Conservation (phyloP, 2,113 vertebrate genomes). For the Acinonyx jubatus region DNA sequence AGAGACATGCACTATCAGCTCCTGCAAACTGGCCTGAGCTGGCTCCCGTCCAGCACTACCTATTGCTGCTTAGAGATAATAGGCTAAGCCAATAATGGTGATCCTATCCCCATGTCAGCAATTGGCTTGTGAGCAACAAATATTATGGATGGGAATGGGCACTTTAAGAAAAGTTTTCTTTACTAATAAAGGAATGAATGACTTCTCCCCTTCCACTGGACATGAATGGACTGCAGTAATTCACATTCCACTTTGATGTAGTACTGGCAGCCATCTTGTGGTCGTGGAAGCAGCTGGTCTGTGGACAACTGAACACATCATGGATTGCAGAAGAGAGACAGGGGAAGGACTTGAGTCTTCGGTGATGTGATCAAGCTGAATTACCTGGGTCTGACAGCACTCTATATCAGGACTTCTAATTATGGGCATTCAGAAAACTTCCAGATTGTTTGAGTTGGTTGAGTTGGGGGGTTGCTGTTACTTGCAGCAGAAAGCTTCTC, state of each 20-base stretch:
- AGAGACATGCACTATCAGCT: background rate
- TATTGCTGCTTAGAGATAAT: background rate
- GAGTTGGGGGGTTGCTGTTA: background rate
- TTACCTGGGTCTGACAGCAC: background rate
- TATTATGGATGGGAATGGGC: background rate
- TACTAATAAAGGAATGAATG: background rate
- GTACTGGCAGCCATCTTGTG: background rate
- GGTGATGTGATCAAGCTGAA: background rate
- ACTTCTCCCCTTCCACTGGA: background rate
- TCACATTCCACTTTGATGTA: background rate
- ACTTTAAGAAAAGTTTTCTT: conserved; percentile 28
- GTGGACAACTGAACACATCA: background rate
- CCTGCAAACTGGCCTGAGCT: background rate
- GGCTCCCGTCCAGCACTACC: background rate
- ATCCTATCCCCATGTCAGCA: background rate
- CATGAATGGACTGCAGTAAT: background rate
- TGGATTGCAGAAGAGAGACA: background rate
- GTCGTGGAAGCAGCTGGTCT: background rate
- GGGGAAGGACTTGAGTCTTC: background rate
- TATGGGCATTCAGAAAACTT: background rate
- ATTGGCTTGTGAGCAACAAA: background rate
- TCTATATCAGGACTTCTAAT: background rate
- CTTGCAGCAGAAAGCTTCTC: background rate
- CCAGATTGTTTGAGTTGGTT: background rate
- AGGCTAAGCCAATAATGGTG: background rate